Base-by-base conservation (phyloP, 2,888 invertebrate genomes). In the Campoplex nolae region DNA sequence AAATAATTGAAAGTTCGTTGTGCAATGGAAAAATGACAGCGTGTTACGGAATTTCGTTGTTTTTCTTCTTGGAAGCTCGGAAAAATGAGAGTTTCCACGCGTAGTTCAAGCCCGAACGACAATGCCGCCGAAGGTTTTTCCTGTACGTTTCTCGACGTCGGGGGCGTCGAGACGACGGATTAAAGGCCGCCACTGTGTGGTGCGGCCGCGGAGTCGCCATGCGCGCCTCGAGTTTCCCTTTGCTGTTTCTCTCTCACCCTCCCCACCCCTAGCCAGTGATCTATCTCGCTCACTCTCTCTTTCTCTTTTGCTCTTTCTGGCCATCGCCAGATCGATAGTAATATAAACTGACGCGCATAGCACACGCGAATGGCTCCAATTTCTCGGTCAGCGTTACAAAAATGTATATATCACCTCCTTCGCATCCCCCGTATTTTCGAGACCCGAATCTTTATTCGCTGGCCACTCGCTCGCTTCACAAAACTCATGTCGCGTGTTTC, bases 301-400 rank as follows among this genome's bases (percentile, higher is more conserved):
- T 67, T 65, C 75, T 82, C 68, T 68, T 67, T 82, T 45, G 58
- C 56, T 82, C 71, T 56, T 42, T 76, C 70, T 70, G 42, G 90
- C 92, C 92, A 91, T 91, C 92, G 89, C 90, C 90, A 91, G 92
- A 92, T 92, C 92, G 91, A 92, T 92, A 92, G 92, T 89, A 90
- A 92, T 85, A 86, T 91, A 91, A 92, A 91, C 90, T 90, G 90
- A 90, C 89, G 91, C 90, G 88, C 88, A 83, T 86, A 86, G 88
- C 89, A 85, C 88, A 87, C 88, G 38, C 83, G 81, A 70, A 76
- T 35, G 48, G 68, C 45, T 58, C 28, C 51, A 38, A 75, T 74
- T 75, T 84, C 78, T 81, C 81, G 84, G 87, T 87, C 84, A 87
- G 78, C 81, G 78, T 83, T 82, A 81, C 77, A 58, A 74, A 84